Evolutionary conservation across 2,888 invertebrate species (phyloP), one percentile per base, ranked within the genome.

Genomic region (Chloroclysta siterata): DNA sequence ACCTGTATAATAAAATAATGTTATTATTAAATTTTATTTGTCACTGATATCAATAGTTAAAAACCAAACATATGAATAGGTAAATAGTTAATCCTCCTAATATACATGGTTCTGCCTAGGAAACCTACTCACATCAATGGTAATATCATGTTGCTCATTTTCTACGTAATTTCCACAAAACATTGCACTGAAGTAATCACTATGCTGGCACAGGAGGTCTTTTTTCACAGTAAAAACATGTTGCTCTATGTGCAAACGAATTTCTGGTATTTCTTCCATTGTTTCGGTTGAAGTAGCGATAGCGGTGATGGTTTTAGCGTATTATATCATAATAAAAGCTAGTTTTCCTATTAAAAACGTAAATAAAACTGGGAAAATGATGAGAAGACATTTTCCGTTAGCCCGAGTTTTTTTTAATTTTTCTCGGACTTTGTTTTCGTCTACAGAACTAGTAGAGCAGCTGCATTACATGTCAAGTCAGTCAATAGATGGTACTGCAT

Each of bases 101-200:
- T 22, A 22, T 22, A 22, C 22, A 22, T 22, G 22, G 22, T 22
- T 22, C 3, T 22, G 22, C 2, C n/a, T n/a, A 48, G 13, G 6
- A 29, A 50, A 7, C 13, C 1, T 17, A 62, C 88, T 81, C 79
- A 93, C 93, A 69, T 90, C 85, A 47, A 93, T 90, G 50, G 70
- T 63, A 48, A 93, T 85, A 79, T 85, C 81, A 54, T 81, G 67
- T 70, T 83, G 79, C 44, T 85, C 75, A 48, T 87, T 81, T 80
- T 93, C 93, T 2, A 85, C 75, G 70, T 87, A 93, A 72, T 81
- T 84, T 0, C 93, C 93, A 66, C 89, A 90, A 68, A 93, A 93
- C 93, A 93, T 93, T 17, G 92, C 93, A 8, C 82, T 77, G 73
- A 93, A 93, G 79, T 92, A 93, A 75, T 92, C 91, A 72, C 93